Base-by-base conservation (phyloP, 2,888 invertebrate species). In the Caenorhabditis sp. region DNA sequence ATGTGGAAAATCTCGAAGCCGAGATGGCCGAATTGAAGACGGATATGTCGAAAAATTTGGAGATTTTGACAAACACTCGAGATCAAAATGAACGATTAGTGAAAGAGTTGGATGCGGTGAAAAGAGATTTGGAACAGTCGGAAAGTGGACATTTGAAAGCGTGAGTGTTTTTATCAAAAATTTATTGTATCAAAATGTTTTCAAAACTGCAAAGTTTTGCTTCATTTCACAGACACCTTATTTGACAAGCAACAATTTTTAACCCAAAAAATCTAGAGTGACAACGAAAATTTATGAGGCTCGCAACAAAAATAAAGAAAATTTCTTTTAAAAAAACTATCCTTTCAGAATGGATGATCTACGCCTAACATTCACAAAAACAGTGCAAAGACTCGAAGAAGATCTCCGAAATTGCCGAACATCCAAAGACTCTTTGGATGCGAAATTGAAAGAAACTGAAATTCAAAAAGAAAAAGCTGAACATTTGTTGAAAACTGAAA, bases 381-480 rank as follows among this genome's bases (percentile, higher is more conserved):
- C 57, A 0, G 62, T 71, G 14, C 66, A 71, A 58, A 49, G 71
- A 63, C 55, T 71, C 0, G 71, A 67, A 36, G 71, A 71, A 49
- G 71, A 71, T 2, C 60, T 71, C 3, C 43, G 66, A 49, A 43
- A 66, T 53, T 60, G 58, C 57, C 59, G 66, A 51, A 37, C 60
- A 6, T 67, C 71, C 0, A 59, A 66, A 19, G 71, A 71, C 24
- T 57, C 37, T 5, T 57, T 50, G 8, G 66, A 71, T 36, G 51
- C 63, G 23, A 71, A 63, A 51, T 17, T 61, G 0, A 66, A 61
- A 27, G 71, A 71, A 37, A n/a, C 66, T 12, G 59, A 62, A 27
- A 64, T 58, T 23, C 55, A 59, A 12, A 71, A 71, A 19, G 71
- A 71, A n/a, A 71, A 67, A 50, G 66, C 65, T 10, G 67, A 65